phyloP scores from a whole-genome alignment of 1,140 invertebrate genomes.

The Leptopilina boulardi region DNA sequence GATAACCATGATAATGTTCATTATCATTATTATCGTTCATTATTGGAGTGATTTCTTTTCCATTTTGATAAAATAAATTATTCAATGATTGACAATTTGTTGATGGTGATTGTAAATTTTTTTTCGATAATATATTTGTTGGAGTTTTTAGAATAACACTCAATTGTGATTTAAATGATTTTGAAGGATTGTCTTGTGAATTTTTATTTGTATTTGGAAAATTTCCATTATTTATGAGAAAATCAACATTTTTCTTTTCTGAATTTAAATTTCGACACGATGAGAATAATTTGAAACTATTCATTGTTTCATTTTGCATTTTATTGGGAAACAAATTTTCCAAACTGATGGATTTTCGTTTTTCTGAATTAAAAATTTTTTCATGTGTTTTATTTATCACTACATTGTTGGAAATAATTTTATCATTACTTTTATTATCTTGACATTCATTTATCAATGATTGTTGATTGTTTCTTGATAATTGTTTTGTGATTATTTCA shows the following conservation, averaged over 20 bases:
- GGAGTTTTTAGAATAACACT: conserved; percentile 63
- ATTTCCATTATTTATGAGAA: background rate
- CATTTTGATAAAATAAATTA: conserved; percentile 66
- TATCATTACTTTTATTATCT: conserved; percentile 41
- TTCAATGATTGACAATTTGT: conserved; percentile 65
- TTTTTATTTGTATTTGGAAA: conserved; percentile 52
- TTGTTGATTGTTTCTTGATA: background rate
- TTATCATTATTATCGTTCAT: conserved; percentile 32
- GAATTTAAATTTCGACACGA: conserved; percentile 67
- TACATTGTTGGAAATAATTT: conserved; percentile 42
- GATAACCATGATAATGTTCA: conserved; percentile 56
- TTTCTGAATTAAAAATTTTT: background rate
- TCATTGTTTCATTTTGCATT: conserved; percentile 28
- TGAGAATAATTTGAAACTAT: conserved; percentile 60
- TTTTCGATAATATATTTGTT: conserved; percentile 47
- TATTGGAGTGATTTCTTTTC: conserved; percentile 48
- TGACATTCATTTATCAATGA: background rate
- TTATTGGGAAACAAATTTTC: conserved; percentile 51
- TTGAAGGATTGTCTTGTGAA: conserved; percentile 63
- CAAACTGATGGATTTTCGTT: conserved; percentile 51
- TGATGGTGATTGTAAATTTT: conserved; percentile 62
- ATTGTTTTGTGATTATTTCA: background rate
- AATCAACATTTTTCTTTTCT: background rate
- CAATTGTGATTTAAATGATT: conserved; percentile 61
- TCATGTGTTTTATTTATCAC: conserved; percentile 13